A percentile compares a stretch with the other conserved stretches of the same genome.
Conservation (phyloP, 2,113 vertebrate species). For the Carettochelys insculpta region DNA sequence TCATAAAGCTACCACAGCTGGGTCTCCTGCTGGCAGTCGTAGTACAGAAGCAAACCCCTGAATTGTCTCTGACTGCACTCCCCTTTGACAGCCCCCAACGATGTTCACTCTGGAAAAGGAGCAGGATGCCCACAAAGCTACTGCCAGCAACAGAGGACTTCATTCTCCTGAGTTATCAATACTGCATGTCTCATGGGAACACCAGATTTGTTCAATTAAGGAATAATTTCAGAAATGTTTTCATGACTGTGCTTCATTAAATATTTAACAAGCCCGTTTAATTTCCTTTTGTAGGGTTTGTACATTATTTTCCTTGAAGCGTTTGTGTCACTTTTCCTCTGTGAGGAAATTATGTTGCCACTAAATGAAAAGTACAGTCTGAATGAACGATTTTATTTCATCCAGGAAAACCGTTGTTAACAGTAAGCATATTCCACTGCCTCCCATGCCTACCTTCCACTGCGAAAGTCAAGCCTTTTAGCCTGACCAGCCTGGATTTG, state of each 20-base stretch:
- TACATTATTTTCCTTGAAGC: conserved; percentile 33
- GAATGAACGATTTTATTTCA: conserved; percentile 60
- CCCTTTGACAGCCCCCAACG: not conserved
- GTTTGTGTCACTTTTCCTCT: not conserved
- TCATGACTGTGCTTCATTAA: conserved; percentile 18
- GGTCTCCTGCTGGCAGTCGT: not conserved
- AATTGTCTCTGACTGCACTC: not conserved
- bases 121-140: not conserved
- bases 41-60: not conserved
- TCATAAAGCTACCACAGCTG: not conserved
- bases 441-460: conserved; percentile 49
- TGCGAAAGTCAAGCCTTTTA: conserved; percentile 2
- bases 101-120: not conserved
- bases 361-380: conserved; percentile 39
- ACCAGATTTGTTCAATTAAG: not conserved
- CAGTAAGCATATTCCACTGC: conserved; percentile 17
- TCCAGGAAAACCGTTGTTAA: conserved; percentile 54
- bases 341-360: not conserved
- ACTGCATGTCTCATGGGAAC: not conserved
- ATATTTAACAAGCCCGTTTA: conserved; percentile 25
- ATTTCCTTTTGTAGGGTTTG: conserved; percentile 46
- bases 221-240: not conserved
- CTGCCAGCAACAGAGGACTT: not conserved
- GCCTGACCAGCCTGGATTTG: conserved; percentile 28
- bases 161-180: not conserved